Conservation (phyloP, 2,888 invertebrate genomes). For the Acleris cristana region DNA sequence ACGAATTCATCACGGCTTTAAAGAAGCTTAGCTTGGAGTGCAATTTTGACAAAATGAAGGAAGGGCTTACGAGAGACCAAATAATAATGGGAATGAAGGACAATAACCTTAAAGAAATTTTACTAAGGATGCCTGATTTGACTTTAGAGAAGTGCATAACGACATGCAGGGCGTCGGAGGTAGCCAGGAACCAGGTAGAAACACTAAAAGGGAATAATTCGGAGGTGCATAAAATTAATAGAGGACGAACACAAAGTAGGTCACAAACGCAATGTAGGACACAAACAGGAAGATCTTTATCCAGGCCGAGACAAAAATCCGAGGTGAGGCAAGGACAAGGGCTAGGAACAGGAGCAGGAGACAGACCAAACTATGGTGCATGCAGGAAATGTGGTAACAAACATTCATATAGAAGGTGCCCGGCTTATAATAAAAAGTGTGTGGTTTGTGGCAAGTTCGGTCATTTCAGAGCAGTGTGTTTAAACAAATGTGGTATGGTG, state of each 20-base stretch:
- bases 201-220: background rate
- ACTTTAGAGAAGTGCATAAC: constrained; percentile 9
- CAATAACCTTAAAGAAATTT: constrained; percentile 5
- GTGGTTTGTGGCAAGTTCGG: constrained; percentile 3
- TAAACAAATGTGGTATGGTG: background rate
- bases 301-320: background rate
- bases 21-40: constrained; percentile 24
- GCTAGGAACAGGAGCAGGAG: background rate
- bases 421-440: constrained; percentile 23
- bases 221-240: background rate
- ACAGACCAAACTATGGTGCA: background rate
- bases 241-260: background rate
- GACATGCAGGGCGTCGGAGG: constrained; percentile 12
- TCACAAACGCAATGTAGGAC: too few relatives aligned
- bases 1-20: constrained; percentile 1
- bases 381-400: constrained; percentile 16
- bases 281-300: background rate
- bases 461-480: constrained; percentile 10
- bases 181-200: constrained; percentile 1
- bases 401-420: constrained; percentile 10
- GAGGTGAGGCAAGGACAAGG: background rate
- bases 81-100: constrained; percentile 17
- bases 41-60: constrained; percentile 10
- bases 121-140: constrained; percentile 4
- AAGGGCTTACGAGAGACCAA: constrained; percentile 17